Conservation (phyloP, 2,797 vertebrate genomes). For the Hapalemur alaotrensis region DNA sequence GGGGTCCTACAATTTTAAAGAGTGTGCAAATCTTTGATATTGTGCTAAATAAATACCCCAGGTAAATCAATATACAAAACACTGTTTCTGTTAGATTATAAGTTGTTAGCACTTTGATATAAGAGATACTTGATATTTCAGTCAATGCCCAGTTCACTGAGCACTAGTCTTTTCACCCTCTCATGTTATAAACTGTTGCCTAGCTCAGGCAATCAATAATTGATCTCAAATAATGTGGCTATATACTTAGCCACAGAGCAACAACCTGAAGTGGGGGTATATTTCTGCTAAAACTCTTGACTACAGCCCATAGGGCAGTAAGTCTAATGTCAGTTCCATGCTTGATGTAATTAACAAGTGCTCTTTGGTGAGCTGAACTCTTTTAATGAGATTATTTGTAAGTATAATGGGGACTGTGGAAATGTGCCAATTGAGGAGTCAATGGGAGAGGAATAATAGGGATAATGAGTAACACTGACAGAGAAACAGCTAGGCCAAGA, state of each 20-base stretch:
- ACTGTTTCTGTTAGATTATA: not conserved
- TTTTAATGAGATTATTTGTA: conserved; percentile 72
- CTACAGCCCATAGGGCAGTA: not conserved
- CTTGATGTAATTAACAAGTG: conserved; percentile 49
- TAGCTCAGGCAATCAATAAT: conserved; percentile 19
- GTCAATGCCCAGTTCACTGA: conserved; percentile 3
- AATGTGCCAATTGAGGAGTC: conserved; percentile 57
- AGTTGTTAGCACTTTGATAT: conserved; percentile 1
- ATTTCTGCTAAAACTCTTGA: conserved; percentile 37
- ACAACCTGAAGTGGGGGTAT: not conserved
- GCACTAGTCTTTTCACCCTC: not conserved
- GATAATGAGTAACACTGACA: conserved; percentile 1
- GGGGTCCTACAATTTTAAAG: not conserved
- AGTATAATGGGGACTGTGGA: conserved; percentile 58
- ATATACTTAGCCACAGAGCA: not conserved
- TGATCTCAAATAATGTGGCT: conserved; percentile 16
- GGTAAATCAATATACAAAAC: not conserved
- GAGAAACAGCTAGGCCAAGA: conserved; percentile 27
- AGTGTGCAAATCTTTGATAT: not conserved
- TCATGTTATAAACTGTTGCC: conserved; percentile 43
- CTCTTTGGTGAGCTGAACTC: conserved; percentile 47
- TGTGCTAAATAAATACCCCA: not conserved
- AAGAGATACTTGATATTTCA: conserved; percentile 66
- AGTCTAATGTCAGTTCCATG: conserved; percentile 22
- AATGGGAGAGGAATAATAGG: conserved; percentile 16